A percentile compares a stretch with the other conserved stretches of the same genome.
phyloP scores from a whole-genome alignment of 2,888 invertebrate genomes.

The Chymomyza fuscimana region DNA sequence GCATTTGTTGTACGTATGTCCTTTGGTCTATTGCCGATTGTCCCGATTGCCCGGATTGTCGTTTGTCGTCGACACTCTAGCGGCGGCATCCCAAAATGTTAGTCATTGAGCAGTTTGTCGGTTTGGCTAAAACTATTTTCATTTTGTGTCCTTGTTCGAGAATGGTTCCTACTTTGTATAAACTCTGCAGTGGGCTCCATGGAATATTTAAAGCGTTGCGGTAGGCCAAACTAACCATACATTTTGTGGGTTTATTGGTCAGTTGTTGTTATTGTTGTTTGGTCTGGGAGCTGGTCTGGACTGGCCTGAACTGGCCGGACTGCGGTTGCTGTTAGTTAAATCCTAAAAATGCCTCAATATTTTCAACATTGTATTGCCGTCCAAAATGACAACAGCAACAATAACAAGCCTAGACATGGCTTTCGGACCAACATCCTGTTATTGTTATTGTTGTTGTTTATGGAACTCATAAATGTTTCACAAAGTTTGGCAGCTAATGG shows the following conservation, averaged over 20 bases:
- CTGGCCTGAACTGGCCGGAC: not conserved
- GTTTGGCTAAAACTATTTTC: conserved; percentile 23
- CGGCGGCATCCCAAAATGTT: conserved; percentile 1
- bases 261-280: conserved; percentile 29
- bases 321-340: conserved; percentile 57
- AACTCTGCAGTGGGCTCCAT: conserved; percentile 31
- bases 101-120: not conserved
- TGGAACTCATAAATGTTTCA: conserved; percentile 51
- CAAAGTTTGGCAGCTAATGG: conserved; percentile 63
- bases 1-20: not conserved
- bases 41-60: not conserved
- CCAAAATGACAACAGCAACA: conserved; percentile 33
- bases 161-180: conserved; percentile 25
- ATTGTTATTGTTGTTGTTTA: conserved; percentile 23
- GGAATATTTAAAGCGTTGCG: conserved; percentile 49
- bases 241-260: conserved; percentile 54
- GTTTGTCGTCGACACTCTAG: not conserved
- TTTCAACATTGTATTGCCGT: conserved; percentile 36
- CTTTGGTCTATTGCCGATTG: not conserved
- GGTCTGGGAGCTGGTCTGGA: conserved; percentile 23
- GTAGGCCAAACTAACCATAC: conserved; percentile 18
- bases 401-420: conserved; percentile 12
- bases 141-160: conserved; percentile 14
- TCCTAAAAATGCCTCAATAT: conserved; percentile 67
- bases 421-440: not conserved